A percentile compares a stretch with the other conserved stretches of the same genome.
These are phyloP conservation scores for Rhagoletis zephyria DNA, from an alignment of 1,140 invertebrate genomes.

Conservation along the genomic window DNA sequence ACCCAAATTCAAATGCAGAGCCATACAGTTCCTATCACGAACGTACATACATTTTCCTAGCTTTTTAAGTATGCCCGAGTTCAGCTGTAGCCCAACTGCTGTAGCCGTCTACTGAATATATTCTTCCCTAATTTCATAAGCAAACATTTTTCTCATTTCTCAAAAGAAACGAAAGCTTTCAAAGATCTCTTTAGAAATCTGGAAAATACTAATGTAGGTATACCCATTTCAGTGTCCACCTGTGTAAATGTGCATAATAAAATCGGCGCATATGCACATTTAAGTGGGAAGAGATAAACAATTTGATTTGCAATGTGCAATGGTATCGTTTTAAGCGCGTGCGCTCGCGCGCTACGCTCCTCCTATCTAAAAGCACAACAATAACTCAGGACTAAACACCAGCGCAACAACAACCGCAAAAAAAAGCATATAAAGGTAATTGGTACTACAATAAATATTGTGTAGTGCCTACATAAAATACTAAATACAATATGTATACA, in stretches of 20 bases:
- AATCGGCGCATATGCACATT: conserved; percentile 11
- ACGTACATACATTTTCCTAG: too few relatives aligned
- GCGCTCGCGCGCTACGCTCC: background rate
- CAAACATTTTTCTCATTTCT: too few relatives aligned
- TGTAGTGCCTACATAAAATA: conserved; percentile 46
- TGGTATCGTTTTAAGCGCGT: conserved; percentile 16
- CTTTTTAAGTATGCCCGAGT: too few relatives aligned
- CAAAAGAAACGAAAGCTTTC: too few relatives aligned
- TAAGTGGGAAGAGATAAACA: conserved; percentile 44
- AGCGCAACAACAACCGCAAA: conserved; percentile 56
- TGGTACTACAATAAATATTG: conserved; percentile 30
- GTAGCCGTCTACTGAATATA: too few relatives aligned
- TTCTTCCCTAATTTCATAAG: too few relatives aligned
- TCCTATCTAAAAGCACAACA: background rate
- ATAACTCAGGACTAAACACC: conserved; percentile 34
- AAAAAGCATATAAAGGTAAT: background rate
- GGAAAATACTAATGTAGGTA: too few relatives aligned
- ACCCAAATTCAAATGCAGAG: too few relatives aligned
- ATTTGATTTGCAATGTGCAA: conserved; percentile 52
- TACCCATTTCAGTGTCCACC: background rate
- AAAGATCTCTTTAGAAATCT: too few relatives aligned
- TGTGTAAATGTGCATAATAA: background rate
- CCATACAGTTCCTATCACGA: too few relatives aligned
- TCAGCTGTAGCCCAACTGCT: too few relatives aligned
- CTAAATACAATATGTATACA: background rate